Evolutionary conservation across 1,140 invertebrate species (phyloP).

Genomic region (Drosophila parvula): DNA sequence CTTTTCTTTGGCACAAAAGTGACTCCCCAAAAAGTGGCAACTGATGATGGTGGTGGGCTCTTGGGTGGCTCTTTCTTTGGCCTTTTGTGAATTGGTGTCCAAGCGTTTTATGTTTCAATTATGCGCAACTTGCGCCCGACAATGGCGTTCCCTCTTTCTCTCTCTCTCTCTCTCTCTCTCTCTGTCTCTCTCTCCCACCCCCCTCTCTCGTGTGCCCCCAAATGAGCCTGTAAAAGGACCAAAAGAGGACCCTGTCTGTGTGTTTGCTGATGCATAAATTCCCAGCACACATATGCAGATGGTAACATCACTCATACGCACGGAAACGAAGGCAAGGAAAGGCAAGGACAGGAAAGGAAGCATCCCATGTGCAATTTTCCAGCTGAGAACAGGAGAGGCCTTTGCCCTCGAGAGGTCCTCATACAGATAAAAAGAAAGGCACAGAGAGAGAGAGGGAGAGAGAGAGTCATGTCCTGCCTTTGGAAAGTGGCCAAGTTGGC

Average conservation of each 20-base stretch:
- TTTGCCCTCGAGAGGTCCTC: slow-evolving; percentile 38
- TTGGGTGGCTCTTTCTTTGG: slow-evolving; percentile 41
- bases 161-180: not conserved
- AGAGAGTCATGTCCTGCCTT: slow-evolving; percentile 4
- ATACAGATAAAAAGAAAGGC: too few species aligned
- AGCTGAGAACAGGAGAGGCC: slow-evolving; percentile 30
- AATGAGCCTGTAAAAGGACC: slow-evolving; percentile 74
- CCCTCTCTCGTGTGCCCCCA: slow-evolving; percentile 21
- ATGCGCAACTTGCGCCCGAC: slow-evolving; percentile 80
- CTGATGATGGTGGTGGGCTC: not conserved
- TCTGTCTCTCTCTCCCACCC: slow-evolving; percentile 6
- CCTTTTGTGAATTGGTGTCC: slow-evolving; percentile 82
- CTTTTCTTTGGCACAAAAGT: slow-evolving; percentile 68
- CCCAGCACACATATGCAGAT: slow-evolving; percentile 51
- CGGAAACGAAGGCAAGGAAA: not conserved
- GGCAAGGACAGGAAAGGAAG: slow-evolving; percentile 6
- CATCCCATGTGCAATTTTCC: slow-evolving; percentile 18
- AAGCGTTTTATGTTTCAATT: slow-evolving; percentile 83
- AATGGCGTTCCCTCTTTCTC: slow-evolving; percentile 57
- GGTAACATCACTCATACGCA: slow-evolving; percentile 53
- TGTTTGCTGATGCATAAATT: slow-evolving; percentile 75
- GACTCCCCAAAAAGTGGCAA: slow-evolving; percentile 12
- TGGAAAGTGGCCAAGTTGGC: slow-evolving; percentile 46
- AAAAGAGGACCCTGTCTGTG: slow-evolving; percentile 49
- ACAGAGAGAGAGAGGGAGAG: not conserved